Evolutionary conservation across 2,888 invertebrate species (phyloP), one percentile per base, ranked within the genome.

Genomic region (Anagyrus pseudococci): DNA sequence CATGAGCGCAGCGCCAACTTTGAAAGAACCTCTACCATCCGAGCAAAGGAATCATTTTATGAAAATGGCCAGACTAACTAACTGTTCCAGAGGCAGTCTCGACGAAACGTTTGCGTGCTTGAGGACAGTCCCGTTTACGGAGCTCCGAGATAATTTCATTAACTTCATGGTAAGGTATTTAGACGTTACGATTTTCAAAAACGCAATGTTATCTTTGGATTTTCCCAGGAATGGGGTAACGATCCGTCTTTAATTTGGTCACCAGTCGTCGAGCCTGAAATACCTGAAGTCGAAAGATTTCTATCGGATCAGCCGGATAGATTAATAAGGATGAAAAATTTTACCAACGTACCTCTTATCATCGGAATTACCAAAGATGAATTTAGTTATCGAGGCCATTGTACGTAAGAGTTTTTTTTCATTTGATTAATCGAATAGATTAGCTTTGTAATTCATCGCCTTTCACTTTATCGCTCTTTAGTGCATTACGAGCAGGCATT

Each of bases 321-420:
- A 40, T 81, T 86, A 1, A 84, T 88, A 59, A 81, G 83, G 23
- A 77, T 83, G 50, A 86, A 87, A 3, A 81, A 84, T 40, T 85
- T 87, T 63, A 82, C 85, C 70, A 82, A 85, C 43, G 86, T 90
- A 8, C 90, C 90, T 0, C 79, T 87, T 55, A 53, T 62, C 6
- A 83, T 86, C 62, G 88, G 89, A 53, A 84, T 88, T 71, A 89
- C 88, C 0, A 83, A 84, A 47, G 85, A 88, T 66, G 90, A 90
- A 78, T 88, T 89, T 80, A 86, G 84, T 64, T 84, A 85, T 84
- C 85, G 67, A 77, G 90, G 89, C 71, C 84, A 85, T 73, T n/a
- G 4, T 7, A 17, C 1, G 17, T 2, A 48, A 13, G 13, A 33
- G 13, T 8, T 8, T 44, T 3, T 2, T 2, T 25, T 13, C 23